Percentiles rank a stretch among this genome's conserved stretches.
Evolutionary conservation across 2,797 vertebrate genomes (phyloP).

Genomic region (Hoplostethus atlanticus): DNA sequence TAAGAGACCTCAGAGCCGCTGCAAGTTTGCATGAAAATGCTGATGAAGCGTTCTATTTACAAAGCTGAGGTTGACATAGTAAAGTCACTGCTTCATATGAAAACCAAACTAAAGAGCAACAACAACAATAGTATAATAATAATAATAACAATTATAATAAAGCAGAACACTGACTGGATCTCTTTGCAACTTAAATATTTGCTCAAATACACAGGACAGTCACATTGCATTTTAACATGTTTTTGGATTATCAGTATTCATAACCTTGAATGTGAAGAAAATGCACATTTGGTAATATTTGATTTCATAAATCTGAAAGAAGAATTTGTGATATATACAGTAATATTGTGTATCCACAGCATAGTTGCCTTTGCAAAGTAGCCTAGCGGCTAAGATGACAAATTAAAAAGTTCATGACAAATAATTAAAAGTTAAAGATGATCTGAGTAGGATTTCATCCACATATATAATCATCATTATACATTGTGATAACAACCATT

Average conservation of each 20-base stretch:
- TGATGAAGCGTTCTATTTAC: slow-evolving; percentile 78
- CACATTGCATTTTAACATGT: slow-evolving; percentile 48
- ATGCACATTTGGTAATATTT: slow-evolving; percentile 9
- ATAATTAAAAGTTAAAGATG: slow-evolving; percentile 12
- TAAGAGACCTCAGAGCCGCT: slow-evolving; percentile 57
- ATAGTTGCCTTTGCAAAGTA: slow-evolving; percentile 20
- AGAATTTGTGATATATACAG: slow-evolving; percentile 64
- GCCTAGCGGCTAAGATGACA: slow-evolving; percentile 17
- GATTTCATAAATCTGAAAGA: background rate
- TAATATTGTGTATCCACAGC: slow-evolving; percentile 33
- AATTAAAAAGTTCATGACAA: slow-evolving; percentile 20
- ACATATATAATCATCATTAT: background rate
- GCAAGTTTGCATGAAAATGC: slow-evolving; percentile 64
- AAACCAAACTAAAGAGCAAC: slow-evolving; percentile 46
- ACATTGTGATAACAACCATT: no score
- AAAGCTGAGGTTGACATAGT: slow-evolving; percentile 65
- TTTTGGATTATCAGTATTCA: slow-evolving; percentile 54
- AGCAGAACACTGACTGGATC: slow-evolving; percentile 47
- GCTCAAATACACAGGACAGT: slow-evolving; percentile 50
- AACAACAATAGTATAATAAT: slow-evolving; percentile 43
- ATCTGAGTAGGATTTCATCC: background rate
- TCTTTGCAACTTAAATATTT: slow-evolving; percentile 52
- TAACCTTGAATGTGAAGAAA: slow-evolving; percentile 37
- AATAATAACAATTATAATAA: slow-evolving; percentile 31
- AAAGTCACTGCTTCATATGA: slow-evolving; percentile 57